Evolutionary conservation across 2,113 vertebrate species (phyloP), one percentile per base, ranked within the genome.

Genomic region (Eubucco bourcierii): DNA sequence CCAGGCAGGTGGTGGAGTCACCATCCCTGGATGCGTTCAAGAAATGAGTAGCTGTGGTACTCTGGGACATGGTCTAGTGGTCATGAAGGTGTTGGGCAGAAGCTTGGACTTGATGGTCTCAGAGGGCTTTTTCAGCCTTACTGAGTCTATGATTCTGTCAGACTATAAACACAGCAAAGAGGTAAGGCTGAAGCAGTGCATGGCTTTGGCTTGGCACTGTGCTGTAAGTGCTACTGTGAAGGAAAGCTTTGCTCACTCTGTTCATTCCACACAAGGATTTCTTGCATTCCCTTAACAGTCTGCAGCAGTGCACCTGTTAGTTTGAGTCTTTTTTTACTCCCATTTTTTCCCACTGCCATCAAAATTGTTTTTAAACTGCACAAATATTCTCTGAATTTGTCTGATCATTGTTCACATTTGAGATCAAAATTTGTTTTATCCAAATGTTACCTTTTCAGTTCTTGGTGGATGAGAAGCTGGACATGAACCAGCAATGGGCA

Each of bases 351-450:
- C 4, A 6, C 4, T 82, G 50, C 23, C 20, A 24, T 29, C 29
- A 31, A 21, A 17, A 10, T 56, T 15, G 33, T 16, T 88, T 72
- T 10, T 55, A 83, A 29, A 25, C 29, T 41, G 17, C 5, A 2
- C 29, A 71, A 37, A 64, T 90, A 64, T 31, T 73, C 58, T 10
- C 28, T 81, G 15, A 59, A 31, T 11, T 28, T 37, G 46, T 20
- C 4, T 39, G 47, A 31, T 77, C 11, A 2, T 65, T 0, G 0
- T 50, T 82, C 18, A 7, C 9, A 2, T 68, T 44, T 61, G 75
- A 73, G 18, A 47, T 75, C 1, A 84, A 20, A 52, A 41, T 24
- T 10, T 61, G 39, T 46, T 61, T 44, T 90, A 39, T 50, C 31
- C 37, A 31, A 47, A 15, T 50, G 31, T 31, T 31, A 55, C 31